Evolutionary conservation across 2,888 invertebrate genomes (phyloP), one percentile per base, ranked within the genome.

Genomic region (Cremastinae sp.): DNA sequence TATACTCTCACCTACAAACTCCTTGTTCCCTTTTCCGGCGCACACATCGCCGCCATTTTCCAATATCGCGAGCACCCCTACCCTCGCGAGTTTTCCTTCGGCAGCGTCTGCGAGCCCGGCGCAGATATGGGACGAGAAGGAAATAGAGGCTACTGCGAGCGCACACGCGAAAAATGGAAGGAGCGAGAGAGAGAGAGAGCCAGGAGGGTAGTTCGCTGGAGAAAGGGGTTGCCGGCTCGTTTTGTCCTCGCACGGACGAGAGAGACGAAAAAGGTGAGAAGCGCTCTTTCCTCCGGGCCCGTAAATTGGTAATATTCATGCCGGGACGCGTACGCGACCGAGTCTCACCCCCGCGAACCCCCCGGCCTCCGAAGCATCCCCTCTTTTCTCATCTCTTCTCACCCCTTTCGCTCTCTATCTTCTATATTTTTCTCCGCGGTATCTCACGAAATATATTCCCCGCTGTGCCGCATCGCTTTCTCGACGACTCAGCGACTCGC

Each of bases 21-120:
- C 28, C 74, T 77, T 78, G 74, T 80, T 69, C 76, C 78, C 49
- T 74, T 78, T 78, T 83, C 80, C 82, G 5, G 28, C 84, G 77
- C 86, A 85, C 82, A 86, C 84, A 83, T 82, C 83, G 86, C 83
- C 88, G 87, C 88, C 88, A 88, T 88, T 88, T 88, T 88, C 87
- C 88, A 88, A 88, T 88, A 87, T 87, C 88, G 81, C 86, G 84
- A 85, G n/a, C 85, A 85, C 80, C 75, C 81, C 79, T 77, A 77
- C 78, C 80, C 82, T 75, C 78, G 70, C 69, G 54, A 45, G 53
- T 53, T 47, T 77, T 65, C 78, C 76, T 75, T 71, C 79, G 65
- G 69, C 72, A 78, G 75, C 75, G 77, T 81, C 71, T 56, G 58
- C 18, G 65, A 18, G 41, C 47, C 43, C 45, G 28, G 34, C 28